phyloP scores from a whole-genome alignment of 2,888 invertebrate genomes.

The Stenchaetothrips biformis region DNA sequence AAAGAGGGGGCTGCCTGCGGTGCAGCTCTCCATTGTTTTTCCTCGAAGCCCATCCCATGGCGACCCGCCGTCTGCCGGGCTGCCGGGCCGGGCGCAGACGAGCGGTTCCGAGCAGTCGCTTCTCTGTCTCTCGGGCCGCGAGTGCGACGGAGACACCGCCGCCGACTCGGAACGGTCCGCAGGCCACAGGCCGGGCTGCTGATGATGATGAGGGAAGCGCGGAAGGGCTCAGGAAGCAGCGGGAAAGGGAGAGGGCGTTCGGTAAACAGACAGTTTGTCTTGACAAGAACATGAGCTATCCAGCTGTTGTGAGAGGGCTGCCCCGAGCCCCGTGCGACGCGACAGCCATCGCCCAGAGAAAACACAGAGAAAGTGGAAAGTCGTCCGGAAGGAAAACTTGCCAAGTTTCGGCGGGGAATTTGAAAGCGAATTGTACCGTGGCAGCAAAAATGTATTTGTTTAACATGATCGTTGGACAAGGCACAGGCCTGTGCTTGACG shows the following conservation, averaged over 20 bases:
- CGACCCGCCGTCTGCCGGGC: constrained; percentile 11
- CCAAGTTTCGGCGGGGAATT: too few species aligned
- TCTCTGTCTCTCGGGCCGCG: neutral
- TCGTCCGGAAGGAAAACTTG: too few species aligned
- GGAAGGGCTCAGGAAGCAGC: neutral
- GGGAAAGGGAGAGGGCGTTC: neutral
- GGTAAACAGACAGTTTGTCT: constrained; percentile 24
- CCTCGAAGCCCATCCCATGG: constrained; percentile 14
- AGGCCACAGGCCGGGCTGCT: too few species aligned
- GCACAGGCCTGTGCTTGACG: too few species aligned
- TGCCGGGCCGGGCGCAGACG: neutral
- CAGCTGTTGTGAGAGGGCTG: constrained; percentile 8
- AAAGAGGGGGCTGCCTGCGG: neutral
- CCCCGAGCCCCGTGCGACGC: neutral
- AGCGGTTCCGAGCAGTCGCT: neutral
- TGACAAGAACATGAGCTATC: constrained; percentile 24
- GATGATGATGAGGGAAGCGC: too few species aligned
- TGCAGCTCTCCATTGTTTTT: constrained; percentile 6
- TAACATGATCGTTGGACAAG: too few species aligned
- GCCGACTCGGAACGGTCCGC: neutral
- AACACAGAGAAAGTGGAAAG: neutral
- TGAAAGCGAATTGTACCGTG: too few species aligned
- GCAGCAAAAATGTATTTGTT: too few species aligned
- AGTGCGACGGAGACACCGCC: too few species aligned
- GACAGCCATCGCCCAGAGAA: neutral